Evolutionary conservation across 2,113 vertebrate genomes (phyloP).

Genomic region (Solenodon paradoxus): DNA sequence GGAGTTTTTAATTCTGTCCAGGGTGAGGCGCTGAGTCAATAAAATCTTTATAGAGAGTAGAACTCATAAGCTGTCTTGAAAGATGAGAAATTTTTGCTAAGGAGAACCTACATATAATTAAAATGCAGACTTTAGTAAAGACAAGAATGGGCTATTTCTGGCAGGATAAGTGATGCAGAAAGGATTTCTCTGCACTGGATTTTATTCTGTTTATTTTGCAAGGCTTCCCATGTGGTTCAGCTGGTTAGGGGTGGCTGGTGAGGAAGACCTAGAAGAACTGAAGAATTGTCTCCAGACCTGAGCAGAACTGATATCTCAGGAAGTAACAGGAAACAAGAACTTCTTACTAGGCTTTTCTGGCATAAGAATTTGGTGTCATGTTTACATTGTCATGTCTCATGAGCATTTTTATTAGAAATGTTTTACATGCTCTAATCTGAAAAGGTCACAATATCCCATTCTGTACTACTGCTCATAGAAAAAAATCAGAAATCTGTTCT

Average conservation of each 20-base stretch:
- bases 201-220: neutral
- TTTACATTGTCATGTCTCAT: neutral
- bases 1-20: neutral
- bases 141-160: neutral
- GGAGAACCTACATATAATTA: constrained; percentile 25
- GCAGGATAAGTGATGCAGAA: neutral
- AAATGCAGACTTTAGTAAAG: constrained; percentile 50
- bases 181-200: neutral
- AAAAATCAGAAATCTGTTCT: neutral
- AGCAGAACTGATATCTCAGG: neutral
- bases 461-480: neutral
- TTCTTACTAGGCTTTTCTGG: neutral
- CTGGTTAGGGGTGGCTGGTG: neutral
- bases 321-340: neutral
- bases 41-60: constrained; percentile 8
- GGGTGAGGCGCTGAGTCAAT: neutral
- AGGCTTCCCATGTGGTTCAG: neutral
- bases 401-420: constrained; percentile 13
- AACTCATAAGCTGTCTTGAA: constrained; percentile 45
- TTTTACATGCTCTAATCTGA: neutral
- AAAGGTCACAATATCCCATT: neutral
- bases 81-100: neutral
- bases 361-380: neutral
- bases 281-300: neutral
- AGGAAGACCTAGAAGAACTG: neutral